Percentiles rank a stretch among this genome's conserved stretches.
Evolutionary conservation across 2,888 invertebrate species (phyloP).

Genomic region (Stomorhina lunata): DNA sequence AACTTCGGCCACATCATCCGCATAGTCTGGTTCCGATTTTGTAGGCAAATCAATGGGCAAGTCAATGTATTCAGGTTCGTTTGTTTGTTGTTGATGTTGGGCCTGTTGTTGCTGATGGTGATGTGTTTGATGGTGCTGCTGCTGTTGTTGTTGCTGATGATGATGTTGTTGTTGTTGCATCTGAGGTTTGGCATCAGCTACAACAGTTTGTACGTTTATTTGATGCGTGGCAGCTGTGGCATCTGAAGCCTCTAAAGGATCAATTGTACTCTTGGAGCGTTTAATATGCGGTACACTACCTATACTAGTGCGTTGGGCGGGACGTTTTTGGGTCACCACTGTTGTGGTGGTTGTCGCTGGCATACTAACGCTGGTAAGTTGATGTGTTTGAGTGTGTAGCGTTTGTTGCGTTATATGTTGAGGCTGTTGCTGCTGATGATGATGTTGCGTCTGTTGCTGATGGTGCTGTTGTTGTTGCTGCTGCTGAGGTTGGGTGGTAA

Average conservation of each 20-base stretch:
- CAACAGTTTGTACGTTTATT: constrained; percentile 81
- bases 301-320: constrained; percentile 75
- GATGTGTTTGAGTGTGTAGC: constrained; percentile 63
- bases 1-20: constrained; percentile 84
- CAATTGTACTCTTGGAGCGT: constrained; percentile 77
- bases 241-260: constrained; percentile 83
- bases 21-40: constrained; percentile 85
- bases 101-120: constrained; percentile 67
- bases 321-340: constrained; percentile 77
- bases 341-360: constrained; percentile 71
- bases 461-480: constrained; percentile 67
- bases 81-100: constrained; percentile 70
- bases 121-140: constrained; percentile 45
- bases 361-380: constrained; percentile 63
- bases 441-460: constrained; percentile 68
- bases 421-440: constrained; percentile 70
- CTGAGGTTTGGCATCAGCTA: constrained; percentile 65
- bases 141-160: constrained; percentile 45
- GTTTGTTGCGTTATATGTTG: constrained; percentile 64
- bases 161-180: constrained; percentile 50
- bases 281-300: constrained; percentile 74
- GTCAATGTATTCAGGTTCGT: constrained; percentile 79
- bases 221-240: constrained; percentile 76
- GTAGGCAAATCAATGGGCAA: constrained; percentile 82
- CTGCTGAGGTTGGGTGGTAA: constrained; percentile 72